Base-by-base conservation (phyloP, 2,888 invertebrate species). In the Ornithoptera priamus region DNA sequence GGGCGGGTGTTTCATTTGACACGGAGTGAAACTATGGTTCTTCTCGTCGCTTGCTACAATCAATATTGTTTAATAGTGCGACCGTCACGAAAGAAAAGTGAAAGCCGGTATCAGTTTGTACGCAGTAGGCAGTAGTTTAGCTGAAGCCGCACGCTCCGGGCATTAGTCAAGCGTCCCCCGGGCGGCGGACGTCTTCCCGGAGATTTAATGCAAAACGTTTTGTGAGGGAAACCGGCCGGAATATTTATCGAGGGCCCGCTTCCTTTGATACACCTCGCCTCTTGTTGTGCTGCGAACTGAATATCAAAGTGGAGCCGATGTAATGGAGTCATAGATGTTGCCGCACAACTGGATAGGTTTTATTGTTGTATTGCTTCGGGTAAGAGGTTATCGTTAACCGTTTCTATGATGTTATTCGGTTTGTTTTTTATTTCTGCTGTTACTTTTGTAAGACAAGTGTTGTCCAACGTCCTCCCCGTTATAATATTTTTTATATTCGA, bases 141-240 rank as follows among this genome's bases (percentile, higher is more conserved):
- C 39, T 39, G 36, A 60, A n/a, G 57, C 46, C 18, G 39, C 69
- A 69, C 69, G 69, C 22, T 18, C 36, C 42, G 8, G 64, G 18
- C 64, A 69, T 69, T 53, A 69, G 46, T 69, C 69, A 65, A 24
- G 56, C 56, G 58, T 42, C 39, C 61, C 61, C 42, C 68, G 30
- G 8, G 61, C 62, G n/a, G 53, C 39, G n/a, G 62, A 46, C 58
- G 42, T 59, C 58, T 63, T 62, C 63, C 46, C 24, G 58, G 56
- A 67, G 59, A 68, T 65, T 61, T 64, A 69, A 65, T 60, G 65
- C 60, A 61, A 61, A 61, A 60, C 53, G 64, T 36, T 69, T 60
- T 56, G 59, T 18, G n/a, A 20, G 60, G 56, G n/a, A 60, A 39
- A 65, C 50, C 60, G 60, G 42, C 24, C 65, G 65, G 65, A 65